Percentiles rank a stretch among this genome's conserved stretches.
Evolutionary conservation across 2,888 invertebrate species (phyloP).

Genomic region (Pachliopta kotzebuea): DNA sequence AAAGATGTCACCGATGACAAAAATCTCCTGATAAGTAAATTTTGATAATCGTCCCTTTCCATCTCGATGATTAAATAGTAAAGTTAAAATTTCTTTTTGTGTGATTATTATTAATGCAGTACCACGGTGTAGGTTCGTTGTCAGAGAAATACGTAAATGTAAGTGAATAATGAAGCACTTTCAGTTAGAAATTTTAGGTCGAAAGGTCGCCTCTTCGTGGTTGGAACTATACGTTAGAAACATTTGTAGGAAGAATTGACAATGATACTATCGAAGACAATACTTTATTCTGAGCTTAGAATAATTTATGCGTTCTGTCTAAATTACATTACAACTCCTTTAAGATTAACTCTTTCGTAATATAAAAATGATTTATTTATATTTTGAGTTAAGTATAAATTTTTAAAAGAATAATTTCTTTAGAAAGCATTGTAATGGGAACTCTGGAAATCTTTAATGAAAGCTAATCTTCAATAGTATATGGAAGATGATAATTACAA

Average conservation of each 20-base stretch:
- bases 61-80: background rate
- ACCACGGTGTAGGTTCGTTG: background rate
- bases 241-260: slow-evolving; percentile 13
- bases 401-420: too few species aligned
- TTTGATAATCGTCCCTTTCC: background rate
- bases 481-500: too few species aligned
- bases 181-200: slow-evolving; percentile 30
- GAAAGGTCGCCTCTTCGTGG: slow-evolving; percentile 17
- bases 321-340: background rate
- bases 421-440: too few species aligned
- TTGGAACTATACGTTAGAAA: slow-evolving; percentile 1
- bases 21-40: background rate
- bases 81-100: background rate
- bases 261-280: slow-evolving; percentile 2
- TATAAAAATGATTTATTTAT: too few species aligned
- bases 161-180: slow-evolving; percentile 30
- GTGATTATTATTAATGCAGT: background rate
- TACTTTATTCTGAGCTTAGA: background rate
- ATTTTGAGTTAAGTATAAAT: too few species aligned
- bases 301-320: background rate
- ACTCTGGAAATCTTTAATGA: too few species aligned
- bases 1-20: background rate
- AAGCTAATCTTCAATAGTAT: too few species aligned
- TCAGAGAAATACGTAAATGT: slow-evolving; percentile 21
- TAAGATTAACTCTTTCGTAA: too few species aligned